Conservation (phyloP, 2,888 invertebrate genomes). For the Drosophila nr. medialis region DNA sequence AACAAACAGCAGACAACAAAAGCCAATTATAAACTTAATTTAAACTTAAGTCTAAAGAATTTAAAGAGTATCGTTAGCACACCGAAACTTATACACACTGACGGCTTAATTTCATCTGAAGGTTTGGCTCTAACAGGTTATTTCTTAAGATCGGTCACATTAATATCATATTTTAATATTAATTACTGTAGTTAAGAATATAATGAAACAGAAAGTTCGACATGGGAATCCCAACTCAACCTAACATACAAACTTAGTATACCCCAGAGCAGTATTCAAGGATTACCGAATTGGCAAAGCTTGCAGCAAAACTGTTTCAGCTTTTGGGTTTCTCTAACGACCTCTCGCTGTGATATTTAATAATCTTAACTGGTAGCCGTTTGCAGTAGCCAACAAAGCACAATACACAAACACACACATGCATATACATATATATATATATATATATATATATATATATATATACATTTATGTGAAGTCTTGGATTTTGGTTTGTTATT, state of each 20-base stretch:
- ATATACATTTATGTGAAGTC: conserved; percentile 22
- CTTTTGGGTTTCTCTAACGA: conserved; percentile 1
- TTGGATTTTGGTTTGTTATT: conserved; percentile 29
- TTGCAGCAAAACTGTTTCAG: conserved; percentile 24
- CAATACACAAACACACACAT: conserved; percentile 26
- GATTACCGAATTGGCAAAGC: conserved; percentile 10
- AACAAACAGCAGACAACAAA: conserved; percentile 43
- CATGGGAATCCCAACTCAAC: neutral
- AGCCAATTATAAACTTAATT: conserved; percentile 70
- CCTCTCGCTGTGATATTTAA: conserved; percentile 39
- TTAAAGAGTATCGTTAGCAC: neutral
- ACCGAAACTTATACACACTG: conserved; percentile 17
- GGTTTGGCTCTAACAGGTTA: neutral
- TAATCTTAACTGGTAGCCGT: conserved; percentile 54
- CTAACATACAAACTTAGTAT: neutral
- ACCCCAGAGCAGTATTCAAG: neutral
- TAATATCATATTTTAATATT: neutral
- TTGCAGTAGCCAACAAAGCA: conserved; percentile 60
- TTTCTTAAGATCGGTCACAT: neutral
- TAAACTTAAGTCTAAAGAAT: conserved; percentile 34
- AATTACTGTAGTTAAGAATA: neutral
- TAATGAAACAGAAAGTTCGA: neutral
- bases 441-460: conserved; percentile 2
- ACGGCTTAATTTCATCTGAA: neutral
- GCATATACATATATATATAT: neutral